A percentile compares a stretch with the other conserved stretches of the same genome.
Conservation (phyloP, 1,140 invertebrate species). For the Drosophila pruinosa region DNA sequence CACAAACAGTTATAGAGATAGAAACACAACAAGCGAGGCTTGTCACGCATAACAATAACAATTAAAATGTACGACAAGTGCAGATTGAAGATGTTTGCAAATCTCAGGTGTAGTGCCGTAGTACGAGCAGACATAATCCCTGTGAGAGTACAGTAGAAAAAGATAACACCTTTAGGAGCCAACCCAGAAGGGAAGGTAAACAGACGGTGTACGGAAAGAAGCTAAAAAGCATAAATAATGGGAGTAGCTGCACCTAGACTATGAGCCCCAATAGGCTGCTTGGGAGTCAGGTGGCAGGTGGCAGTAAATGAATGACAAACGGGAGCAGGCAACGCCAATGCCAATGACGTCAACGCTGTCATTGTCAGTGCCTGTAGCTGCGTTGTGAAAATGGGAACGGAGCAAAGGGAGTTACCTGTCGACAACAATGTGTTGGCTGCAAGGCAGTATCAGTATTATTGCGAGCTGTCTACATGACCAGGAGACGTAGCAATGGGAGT, state of each 20-base stretch:
- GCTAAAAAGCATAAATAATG: slow-evolving; percentile 79
- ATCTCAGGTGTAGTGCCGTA: slow-evolving; percentile 40
- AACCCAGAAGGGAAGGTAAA: slow-evolving; percentile 24
- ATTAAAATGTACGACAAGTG: slow-evolving; percentile 80
- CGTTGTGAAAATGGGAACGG: slow-evolving; percentile 34
- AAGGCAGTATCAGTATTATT: slow-evolving; percentile 71
- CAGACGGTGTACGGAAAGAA: slow-evolving; percentile 33
- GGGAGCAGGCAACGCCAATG: slow-evolving; percentile 59
- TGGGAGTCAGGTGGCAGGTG: slow-evolving; percentile 12
- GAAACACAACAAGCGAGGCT: slow-evolving; percentile 9
- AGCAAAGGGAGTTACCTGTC: slow-evolving; percentile 6
- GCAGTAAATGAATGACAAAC: slow-evolving; percentile 66
- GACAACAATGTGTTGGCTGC: slow-evolving; percentile 14
- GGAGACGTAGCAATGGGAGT: slow-evolving; percentile 4
- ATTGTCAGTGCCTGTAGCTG: slow-evolving; percentile 55
- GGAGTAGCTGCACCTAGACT: slow-evolving; percentile 22
- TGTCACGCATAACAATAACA: slow-evolving; percentile 76
- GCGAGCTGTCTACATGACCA: slow-evolving; percentile 69
- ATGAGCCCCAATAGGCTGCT: not conserved
- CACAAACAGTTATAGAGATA: not conserved
- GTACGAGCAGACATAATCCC: not conserved
- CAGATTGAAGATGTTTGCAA: slow-evolving; percentile 73
- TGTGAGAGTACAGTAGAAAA: too few species aligned
- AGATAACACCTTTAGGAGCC: slow-evolving; percentile 7
- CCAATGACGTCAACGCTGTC: slow-evolving; percentile 75